Evolutionary conservation across 2,888 invertebrate species (phyloP), one percentile per base, ranked within the genome.

Genomic region (Diarsia brunnea): DNA sequence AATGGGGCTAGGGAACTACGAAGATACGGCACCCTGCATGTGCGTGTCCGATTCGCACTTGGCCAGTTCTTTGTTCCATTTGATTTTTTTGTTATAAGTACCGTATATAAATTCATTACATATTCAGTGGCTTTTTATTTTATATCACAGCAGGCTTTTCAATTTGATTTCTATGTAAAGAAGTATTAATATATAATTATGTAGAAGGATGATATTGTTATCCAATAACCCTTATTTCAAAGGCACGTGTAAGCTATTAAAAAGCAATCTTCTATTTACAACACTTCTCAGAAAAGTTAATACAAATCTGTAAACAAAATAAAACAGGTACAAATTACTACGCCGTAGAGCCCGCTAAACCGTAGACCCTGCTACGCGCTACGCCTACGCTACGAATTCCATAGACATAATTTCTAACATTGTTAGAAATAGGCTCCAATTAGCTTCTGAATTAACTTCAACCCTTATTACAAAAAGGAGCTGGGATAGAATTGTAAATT

Each of bases 371-470:
- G 5, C 31, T 49, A 70, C 21, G 27, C 7, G 69, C 75, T 71
- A 74, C 81, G 75, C 2, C 7, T 31, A n/a, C n/a, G n/a, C 70
- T 71, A 69, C 61, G 27, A 71, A 72, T 61, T 75, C 53, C 67
- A 55, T 75, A 69, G 68, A 19, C 55, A 38, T n/a, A n/a, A n/a
- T 72, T 55, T 60, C 12, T 45, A 60, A 60, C 4, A n/a, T 64
- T 60, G 55, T 68, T 68, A 63, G 43, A 68, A 74, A 64, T 79
- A 66, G 63, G 14, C 21, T 38, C 21, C 45, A 75, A 73, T 71
- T 69, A 73, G 16, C 63, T 63, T 24, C 21, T 16, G 51, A 73
- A 86, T 83, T 71, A 73, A 67, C 63, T 75, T 75, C 12, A 78
- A 60, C 21, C 47, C 19, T 72, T 31, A 19, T 75, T 60, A 63